Evolutionary conservation across 1,140 invertebrate species (phyloP).

Genomic region (Lepidurus arcticus): DNA sequence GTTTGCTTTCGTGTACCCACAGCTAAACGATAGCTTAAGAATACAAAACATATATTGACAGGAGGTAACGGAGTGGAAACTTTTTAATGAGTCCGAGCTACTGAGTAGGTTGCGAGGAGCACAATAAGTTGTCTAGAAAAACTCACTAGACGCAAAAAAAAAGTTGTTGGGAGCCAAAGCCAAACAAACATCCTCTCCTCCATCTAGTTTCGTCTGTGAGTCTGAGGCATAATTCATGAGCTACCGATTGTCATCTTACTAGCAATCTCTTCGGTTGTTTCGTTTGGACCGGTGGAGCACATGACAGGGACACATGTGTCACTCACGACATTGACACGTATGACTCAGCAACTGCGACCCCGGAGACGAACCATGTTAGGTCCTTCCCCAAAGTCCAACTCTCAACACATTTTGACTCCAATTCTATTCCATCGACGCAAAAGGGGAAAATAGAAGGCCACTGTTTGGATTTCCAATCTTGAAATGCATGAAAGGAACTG

Average conservation of each 20-base stretch:
- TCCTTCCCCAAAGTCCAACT: not conserved
- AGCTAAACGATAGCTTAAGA: too few species aligned
- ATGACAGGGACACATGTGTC: not conserved
- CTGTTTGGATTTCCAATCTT: not conserved
- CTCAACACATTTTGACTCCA: not conserved
- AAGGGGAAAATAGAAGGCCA: not conserved
- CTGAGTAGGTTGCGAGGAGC: not conserved
- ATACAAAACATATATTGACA: too few species aligned
- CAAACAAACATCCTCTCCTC: not conserved
- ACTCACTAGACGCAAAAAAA: not conserved
- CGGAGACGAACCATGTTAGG: not conserved
- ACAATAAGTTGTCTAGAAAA: not conserved
- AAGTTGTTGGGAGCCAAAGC: not conserved
- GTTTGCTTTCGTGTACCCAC: too few species aligned
- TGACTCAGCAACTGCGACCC: constrained; percentile 12
- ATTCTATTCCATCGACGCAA: not conserved
- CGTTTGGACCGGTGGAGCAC: not conserved
- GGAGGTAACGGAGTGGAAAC: not conserved
- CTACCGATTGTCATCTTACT: constrained; percentile 2
- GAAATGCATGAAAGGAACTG: not conserved
- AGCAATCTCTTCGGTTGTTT: not conserved
- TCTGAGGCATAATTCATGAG: not conserved
- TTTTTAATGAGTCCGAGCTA: not conserved
- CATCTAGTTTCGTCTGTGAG: not conserved
- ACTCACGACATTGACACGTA: constrained; percentile 6